Percentiles rank a stretch among this genome's conserved stretches.
phyloP scores from a whole-genome alignment of 2,797 vertebrate species.

The Sternotherus odoratus region DNA sequence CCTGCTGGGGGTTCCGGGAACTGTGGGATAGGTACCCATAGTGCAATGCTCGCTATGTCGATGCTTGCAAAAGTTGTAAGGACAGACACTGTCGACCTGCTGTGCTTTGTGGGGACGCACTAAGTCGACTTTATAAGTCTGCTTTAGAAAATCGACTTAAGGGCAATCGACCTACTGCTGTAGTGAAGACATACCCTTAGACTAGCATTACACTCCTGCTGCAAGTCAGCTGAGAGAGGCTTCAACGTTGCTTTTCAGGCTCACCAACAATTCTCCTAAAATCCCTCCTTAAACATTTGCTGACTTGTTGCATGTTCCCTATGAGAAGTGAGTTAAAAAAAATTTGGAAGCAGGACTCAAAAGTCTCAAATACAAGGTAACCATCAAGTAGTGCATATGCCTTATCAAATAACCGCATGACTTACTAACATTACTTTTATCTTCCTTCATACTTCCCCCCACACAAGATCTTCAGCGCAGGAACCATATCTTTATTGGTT shows the following conservation, averaged over 20 bases:
- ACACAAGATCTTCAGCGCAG: background rate
- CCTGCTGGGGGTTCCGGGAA: no score
- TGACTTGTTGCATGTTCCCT: background rate
- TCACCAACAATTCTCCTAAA: constrained; percentile 27
- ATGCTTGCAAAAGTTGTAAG: no score
- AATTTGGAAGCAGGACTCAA: background rate
- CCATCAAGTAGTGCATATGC: accelerated
- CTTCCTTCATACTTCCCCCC: no score
- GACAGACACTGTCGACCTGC: no score
- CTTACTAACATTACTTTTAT: background rate
- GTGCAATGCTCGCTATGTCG: no score
- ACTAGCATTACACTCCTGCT: constrained; percentile 5
- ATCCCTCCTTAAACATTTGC: constrained; percentile 9
- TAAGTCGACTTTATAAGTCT: no score
- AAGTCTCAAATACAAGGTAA: background rate
- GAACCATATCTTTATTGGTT: background rate
- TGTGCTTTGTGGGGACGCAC: no score
- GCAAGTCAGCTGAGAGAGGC: constrained; percentile 34
- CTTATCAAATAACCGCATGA: background rate
- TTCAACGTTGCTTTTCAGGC: background rate
- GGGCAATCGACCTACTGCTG: no score
- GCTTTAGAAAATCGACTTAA: no score
- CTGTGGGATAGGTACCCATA: no score
- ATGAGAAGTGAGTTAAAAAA: background rate
- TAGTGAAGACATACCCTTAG: no score